These are phyloP conservation scores for Potamarius usumacintae DNA, from an alignment of 2,113 vertebrate genomes.

Conservation along the genomic window DNA sequence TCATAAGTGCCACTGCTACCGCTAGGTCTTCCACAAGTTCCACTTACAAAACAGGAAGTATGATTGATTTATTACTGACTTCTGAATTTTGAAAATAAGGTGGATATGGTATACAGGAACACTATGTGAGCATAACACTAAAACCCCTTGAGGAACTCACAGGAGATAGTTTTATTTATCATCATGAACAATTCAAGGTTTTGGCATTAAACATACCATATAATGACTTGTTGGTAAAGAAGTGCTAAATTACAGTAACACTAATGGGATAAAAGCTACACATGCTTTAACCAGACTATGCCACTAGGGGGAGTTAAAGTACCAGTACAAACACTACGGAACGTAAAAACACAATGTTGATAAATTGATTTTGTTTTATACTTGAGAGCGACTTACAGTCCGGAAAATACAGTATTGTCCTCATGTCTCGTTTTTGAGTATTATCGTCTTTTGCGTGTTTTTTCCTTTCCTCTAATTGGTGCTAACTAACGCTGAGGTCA, in stretches of 20 bases:
- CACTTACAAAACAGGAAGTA: neutral
- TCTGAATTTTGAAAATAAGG: neutral
- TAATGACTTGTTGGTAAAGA: neutral
- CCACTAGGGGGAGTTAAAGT: constrained; percentile 12
- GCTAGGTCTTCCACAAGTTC: neutral
- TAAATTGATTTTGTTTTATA: neutral
- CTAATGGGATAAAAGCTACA: neutral
- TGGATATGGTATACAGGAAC: neutral
- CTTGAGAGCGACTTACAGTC: neutral
- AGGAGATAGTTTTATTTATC: neutral
- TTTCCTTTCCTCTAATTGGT: constrained; percentile 34
- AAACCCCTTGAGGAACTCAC: neutral
- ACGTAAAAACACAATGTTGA: neutral
- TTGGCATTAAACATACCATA: no score
- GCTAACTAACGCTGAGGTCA: constrained; percentile 43
- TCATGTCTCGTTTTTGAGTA: constrained; percentile 6
- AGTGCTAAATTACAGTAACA: neutral
- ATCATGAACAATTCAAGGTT: no score
- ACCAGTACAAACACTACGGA: neutral
- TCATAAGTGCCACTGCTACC: neutral
- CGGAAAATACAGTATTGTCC: no score
- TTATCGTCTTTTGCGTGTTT: neutral
- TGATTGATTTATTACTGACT: neutral
- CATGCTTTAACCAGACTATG: neutral
- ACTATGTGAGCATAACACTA: neutral